phyloP scores from a whole-genome alignment of 2,113 vertebrate genomes.

The Sebastes fasciatus region DNA sequence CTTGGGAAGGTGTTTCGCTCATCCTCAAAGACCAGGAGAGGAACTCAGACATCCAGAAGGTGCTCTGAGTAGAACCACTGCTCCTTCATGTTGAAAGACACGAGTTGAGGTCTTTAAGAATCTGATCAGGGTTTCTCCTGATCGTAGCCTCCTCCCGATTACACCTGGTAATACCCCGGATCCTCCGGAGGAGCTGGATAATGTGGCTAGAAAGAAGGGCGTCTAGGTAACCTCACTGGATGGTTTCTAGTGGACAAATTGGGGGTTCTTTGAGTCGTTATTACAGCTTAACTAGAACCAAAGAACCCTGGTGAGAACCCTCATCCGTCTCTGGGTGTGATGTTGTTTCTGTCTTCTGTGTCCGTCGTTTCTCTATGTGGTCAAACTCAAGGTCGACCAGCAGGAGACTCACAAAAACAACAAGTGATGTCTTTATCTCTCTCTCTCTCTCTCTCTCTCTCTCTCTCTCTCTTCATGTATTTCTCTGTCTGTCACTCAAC shows the following conservation, averaged over 20 bases:
- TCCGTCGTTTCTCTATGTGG: background rate
- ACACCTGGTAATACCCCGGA: background rate
- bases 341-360: background rate
- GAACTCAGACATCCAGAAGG: too few relatives aligned
- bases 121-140: too few relatives aligned
- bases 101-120: too few relatives aligned
- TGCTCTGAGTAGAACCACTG: too few relatives aligned
- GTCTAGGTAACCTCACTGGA: background rate
- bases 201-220: background rate
- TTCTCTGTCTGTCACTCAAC: conserved; percentile 53
- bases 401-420: conserved; percentile 22
- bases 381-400: conserved; percentile 40
- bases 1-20: too few relatives aligned
- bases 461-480: conserved; percentile 9
- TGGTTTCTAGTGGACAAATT: background rate
- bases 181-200: background rate
- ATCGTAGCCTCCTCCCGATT: background rate
- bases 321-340: background rate
- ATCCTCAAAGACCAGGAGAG: too few relatives aligned
- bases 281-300: background rate
- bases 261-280: background rate
- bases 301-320: background rate
- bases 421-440: conserved; percentile 32
- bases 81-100: too few relatives aligned
- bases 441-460: background rate